These are phyloP conservation scores for Anguilla rostrata DNA, from an alignment of 2,113 vertebrate genomes.

Conservation along the genomic window DNA sequence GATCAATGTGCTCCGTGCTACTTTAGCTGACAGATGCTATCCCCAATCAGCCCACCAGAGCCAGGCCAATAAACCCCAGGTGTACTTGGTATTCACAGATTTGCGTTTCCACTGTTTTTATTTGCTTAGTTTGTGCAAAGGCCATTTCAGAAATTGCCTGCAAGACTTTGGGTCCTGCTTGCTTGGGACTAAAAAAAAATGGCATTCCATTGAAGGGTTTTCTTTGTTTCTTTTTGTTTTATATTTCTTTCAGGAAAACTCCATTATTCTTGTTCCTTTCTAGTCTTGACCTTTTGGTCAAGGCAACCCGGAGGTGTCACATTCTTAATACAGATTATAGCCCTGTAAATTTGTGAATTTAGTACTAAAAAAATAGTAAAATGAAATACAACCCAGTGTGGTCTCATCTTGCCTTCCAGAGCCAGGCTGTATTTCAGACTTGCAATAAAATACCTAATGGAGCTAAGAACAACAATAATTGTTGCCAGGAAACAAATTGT, in stretches of 20 bases:
- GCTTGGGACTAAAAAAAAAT: constrained; percentile 8
- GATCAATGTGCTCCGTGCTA: background rate
- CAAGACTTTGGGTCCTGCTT: constrained; percentile 27
- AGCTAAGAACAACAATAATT: background rate
- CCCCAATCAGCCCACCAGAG: background rate
- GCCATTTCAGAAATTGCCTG: constrained; percentile 36
- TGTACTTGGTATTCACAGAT: constrained; percentile 51
- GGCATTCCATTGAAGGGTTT: constrained; percentile 34
- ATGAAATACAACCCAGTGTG: background rate
- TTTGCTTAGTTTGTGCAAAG: constrained; percentile 48
- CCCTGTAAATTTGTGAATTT: background rate
- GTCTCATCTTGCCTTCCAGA: background rate
- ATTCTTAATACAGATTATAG: constrained; percentile 8
- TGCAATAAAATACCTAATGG: background rate
- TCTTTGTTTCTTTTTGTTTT: constrained; percentile 47
- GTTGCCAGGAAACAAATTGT: background rate
- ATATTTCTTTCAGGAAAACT: constrained; percentile 44
- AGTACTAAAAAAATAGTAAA: background rate
- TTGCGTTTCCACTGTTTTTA: constrained; percentile 37
- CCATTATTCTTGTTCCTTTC: constrained; percentile 31
- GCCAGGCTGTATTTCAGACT: background rate
- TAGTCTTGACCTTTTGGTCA: constrained; percentile 41
- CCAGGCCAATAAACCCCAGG: constrained; percentile 6
- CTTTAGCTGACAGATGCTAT: constrained; percentile 15
- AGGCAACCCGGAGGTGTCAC: constrained; percentile 34